Base-by-base conservation (phyloP, 2,888 invertebrate species). In the Scrobipalpa atriplicella region DNA sequence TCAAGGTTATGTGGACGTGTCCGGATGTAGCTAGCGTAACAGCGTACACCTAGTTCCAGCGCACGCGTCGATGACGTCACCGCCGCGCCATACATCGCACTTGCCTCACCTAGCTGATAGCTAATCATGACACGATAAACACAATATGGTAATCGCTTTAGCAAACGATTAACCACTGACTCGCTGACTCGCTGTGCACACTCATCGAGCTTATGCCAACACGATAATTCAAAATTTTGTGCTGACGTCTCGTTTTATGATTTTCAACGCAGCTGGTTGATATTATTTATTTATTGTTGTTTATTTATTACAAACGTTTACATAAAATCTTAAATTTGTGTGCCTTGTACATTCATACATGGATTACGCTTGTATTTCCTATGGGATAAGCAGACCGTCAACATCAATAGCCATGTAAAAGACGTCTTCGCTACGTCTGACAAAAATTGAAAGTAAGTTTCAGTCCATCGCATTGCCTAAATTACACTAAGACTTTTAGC, bases 11-110 rank as follows among this genome's bases (percentile, higher is more conserved):
- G 47, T 47, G 47, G n/a, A 47, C 47, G 47, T 0, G 61, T 66
- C 66, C 69, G 67, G 69, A 69, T 69, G 69, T 69, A 66, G 13
- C 29, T 21, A 21, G 21, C 54, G 47, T n/a, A 47, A n/a, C 47
- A n/a, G 29, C 29, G 29, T 47, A 47, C 47, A 10, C 21, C 21
- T 19, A 56, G 11, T 10, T 29, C 9, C 39, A 43, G 64, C 43
- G 66, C 68, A 62, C 36, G 61, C 51, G 13, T 43, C 41, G 5
- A 19, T 68, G 66, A 69, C 68, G 71, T 66, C 68, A 68, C 41
- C n/a, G 18, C 18, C 62, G 58, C 36, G 38, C 58, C 54, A 51
- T 38, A 64, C 38, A 58, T 21, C 13, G n/a, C 56, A 29, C 36
- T 67, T 58, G 39, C 39, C 56, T 66, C 56, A 64, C 56, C 9